Percentiles rank a stretch among this genome's conserved stretches.
Evolutionary conservation across 2,888 invertebrate species (phyloP).

Genomic region (Galerucella pusilla): DNA sequence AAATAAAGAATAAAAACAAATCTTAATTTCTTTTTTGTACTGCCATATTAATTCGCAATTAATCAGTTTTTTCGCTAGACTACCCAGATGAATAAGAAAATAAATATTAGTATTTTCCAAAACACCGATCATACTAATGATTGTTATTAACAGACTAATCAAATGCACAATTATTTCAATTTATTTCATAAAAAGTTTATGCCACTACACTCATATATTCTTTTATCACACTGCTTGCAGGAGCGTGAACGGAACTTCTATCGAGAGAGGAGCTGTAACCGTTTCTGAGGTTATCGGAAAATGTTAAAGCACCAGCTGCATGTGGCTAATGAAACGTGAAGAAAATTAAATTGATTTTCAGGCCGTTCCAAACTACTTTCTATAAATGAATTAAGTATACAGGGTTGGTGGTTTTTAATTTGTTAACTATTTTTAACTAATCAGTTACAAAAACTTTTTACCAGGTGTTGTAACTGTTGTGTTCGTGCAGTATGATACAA

Average conservation of each 20-base stretch:
- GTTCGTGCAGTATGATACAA: no score
- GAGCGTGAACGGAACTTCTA: slow-evolving; percentile 12
- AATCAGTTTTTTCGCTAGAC: slow-evolving; percentile 28
- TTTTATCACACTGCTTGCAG: not conserved
- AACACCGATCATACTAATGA: slow-evolving; percentile 10
- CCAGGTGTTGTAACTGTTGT: no score
- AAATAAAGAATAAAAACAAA: slow-evolving; percentile 33
- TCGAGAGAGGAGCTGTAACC: slow-evolving; percentile 32
- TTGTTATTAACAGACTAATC: not conserved
- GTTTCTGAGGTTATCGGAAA: slow-evolving; percentile 40
- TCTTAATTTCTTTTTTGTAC: slow-evolving; percentile 32
- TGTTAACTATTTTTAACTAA: not conserved
- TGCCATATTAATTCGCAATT: slow-evolving; percentile 10
- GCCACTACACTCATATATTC: not conserved
- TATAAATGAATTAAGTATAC: not conserved
- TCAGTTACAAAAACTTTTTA: no score
- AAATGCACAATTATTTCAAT: not conserved
- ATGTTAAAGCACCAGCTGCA: slow-evolving; percentile 44
- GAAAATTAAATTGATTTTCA: slow-evolving; percentile 41
- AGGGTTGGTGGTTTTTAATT: not conserved
- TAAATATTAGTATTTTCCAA: slow-evolving; percentile 28
- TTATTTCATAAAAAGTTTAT: not conserved
- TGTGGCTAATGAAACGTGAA: slow-evolving; percentile 49
- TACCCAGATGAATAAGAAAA: slow-evolving; percentile 34
- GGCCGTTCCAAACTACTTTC: slow-evolving; percentile 32